Evolutionary conservation across 2,113 vertebrate genomes (phyloP), one percentile per base, ranked within the genome.

Genomic region (Morone chrysops): DNA sequence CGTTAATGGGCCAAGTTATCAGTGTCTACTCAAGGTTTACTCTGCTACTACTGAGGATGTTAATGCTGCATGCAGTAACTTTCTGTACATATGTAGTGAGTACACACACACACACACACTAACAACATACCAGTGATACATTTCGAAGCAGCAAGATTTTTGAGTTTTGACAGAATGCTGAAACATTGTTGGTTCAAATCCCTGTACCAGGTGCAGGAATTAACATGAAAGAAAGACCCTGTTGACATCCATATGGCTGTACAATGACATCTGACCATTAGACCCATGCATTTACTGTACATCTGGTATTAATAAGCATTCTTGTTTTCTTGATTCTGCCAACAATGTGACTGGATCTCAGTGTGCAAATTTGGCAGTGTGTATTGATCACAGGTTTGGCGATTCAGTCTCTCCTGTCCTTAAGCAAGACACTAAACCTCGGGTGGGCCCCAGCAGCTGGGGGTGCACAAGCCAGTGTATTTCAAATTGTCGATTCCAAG

Each of bases 1-100:
- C 18, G 50, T 31, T 91, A 92, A 91, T 90, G 73, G 89, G 71
- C 76, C 75, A 70, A 90, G 86, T 89, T 91, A 91, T 92, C 87
- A 91, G 87, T 75, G 85, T 91, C 83, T 88, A 66, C 82, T 92
- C 72, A 53, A 65, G 67, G 65, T 76, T 77, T 43, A 69, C 47
- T 31, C 38, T 22, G 45, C 57, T 41, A 16, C 67, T 17, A 5
- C 62, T 13, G 50, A 82, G 60, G 51, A 59, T 65, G 47, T 76
- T 77, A 66, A 45, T 31, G 50, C 53, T 43, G 53, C 18, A n/a
- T 20, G 51, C 17, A 62, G 16, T 62, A 56, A 62, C 25, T 66
- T 68, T 51, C 14, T 45, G n/a, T 14, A 18, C 50, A 16, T 63
- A 25, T 72, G 14, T 17, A 12, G 1, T 25, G 36, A 45, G 36